A percentile compares a stretch with the other conserved stretches of the same genome.
phyloP scores from a whole-genome alignment of 1,140 invertebrate genomes.

The Trialeurodes vaporariorum region DNA sequence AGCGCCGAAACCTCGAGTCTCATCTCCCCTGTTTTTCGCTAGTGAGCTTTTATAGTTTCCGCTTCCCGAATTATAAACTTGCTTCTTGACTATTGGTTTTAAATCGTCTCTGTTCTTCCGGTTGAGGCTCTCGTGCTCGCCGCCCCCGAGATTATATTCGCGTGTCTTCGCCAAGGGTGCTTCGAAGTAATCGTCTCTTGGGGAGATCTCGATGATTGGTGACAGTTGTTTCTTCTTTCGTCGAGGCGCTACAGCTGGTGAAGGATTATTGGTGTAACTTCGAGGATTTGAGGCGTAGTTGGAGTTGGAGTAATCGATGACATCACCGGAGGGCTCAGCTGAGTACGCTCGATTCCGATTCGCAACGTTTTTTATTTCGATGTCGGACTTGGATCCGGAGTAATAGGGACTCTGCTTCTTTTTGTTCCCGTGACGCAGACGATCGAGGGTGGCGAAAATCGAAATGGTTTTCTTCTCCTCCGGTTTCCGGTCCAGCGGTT shows the following conservation, averaged over 20 bases:
- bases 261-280: background rate
- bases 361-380: constrained; percentile 34
- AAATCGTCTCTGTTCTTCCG: constrained; percentile 5
- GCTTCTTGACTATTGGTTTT: background rate
- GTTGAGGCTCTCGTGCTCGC: constrained; percentile 31
- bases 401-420: constrained; percentile 35
- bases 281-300: background rate
- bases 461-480: constrained; percentile 14
- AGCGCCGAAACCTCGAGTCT: no score
- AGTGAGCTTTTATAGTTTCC: background rate
- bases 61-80: background rate
- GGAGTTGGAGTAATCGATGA: constrained; percentile 16
- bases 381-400: constrained; percentile 35
- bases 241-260: constrained; percentile 12
- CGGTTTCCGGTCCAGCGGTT: constrained; percentile 24
- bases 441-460: constrained; percentile 18
- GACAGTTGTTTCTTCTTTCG: constrained; percentile 51
- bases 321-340: constrained; percentile 10
- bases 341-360: constrained; percentile 24
- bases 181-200: constrained; percentile 53
- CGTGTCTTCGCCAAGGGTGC: constrained; percentile 28
- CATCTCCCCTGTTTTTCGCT: background rate
- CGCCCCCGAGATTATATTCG: constrained; percentile 17
- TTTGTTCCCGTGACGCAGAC: constrained; percentile 33
- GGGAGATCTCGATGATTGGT: constrained; percentile 57